Percentiles rank a stretch among this genome's conserved stretches.
These are phyloP conservation scores for Onchidella celtica DNA, from an alignment of 2,888 invertebrate genomes.

Conservation along the genomic window DNA sequence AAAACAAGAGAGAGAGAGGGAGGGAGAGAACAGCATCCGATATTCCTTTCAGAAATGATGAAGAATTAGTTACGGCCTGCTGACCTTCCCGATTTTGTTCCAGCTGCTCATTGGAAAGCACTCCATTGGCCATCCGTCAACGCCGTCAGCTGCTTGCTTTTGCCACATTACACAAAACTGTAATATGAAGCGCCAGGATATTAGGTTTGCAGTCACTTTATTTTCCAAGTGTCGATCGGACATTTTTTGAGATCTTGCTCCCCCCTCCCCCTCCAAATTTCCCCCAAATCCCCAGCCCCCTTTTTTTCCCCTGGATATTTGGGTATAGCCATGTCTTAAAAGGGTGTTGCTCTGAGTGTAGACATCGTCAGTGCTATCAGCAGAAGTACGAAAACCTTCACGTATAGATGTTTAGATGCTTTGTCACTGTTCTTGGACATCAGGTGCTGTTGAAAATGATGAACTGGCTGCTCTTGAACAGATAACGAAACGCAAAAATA, in stretches of 20 bases:
- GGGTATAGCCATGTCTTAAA: no score
- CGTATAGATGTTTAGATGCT: no score
- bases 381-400: no score
- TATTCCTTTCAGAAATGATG: conserved; percentile 10
- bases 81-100: conserved; percentile 9
- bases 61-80: conserved; percentile 34
- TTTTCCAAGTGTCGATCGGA: neutral
- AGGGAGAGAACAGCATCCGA: neutral
- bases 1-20: no score
- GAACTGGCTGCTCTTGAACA: no score
- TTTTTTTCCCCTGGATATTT: no score
- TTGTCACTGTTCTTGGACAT: no score
- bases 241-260: neutral
- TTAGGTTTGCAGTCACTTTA: conserved; percentile 24
- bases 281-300: no score
- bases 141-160: neutral
- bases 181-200: conserved; percentile 18
- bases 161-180: conserved; percentile 25
- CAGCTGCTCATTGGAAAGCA: conserved; percentile 13
- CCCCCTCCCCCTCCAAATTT: neutral
- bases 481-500: no score
- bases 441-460: no score
- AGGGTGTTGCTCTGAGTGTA: no score
- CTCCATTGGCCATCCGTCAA: conserved; percentile 24
- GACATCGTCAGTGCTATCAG: no score